A percentile compares a stretch with the other conserved stretches of the same genome.
These are phyloP conservation scores for Maniola jurtina DNA, from an alignment of 1,140 invertebrate genomes.

Conservation along the genomic window DNA sequence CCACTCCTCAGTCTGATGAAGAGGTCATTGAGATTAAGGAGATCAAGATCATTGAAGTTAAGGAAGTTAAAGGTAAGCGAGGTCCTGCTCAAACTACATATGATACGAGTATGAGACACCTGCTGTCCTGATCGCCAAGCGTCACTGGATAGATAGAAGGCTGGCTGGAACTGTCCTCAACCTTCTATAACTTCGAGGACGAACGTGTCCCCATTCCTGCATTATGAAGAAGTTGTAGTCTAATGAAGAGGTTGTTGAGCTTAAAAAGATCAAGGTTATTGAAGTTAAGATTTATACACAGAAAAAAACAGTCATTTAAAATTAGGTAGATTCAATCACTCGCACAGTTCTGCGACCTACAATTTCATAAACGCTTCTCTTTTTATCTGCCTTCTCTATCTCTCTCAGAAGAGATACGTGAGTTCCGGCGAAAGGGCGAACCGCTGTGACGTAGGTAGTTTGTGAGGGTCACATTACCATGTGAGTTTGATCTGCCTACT, in stretches of 20 bases:
- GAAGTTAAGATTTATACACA: not conserved
- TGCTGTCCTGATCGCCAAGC: constrained; percentile 45
- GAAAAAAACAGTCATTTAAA: no score
- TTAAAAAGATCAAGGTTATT: constrained; percentile 12
- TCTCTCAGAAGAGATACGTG: no score
- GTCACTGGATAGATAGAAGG: not conserved
- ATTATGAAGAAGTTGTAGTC: constrained; percentile 13
- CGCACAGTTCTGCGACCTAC: no score
- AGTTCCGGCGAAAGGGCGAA: no score
- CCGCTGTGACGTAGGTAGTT: no score
- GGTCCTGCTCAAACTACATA: constrained; percentile 43
- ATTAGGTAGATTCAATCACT: no score
- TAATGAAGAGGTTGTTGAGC: constrained; percentile 38
- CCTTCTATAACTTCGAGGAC: constrained; percentile 40
- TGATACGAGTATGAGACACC: constrained; percentile 58
- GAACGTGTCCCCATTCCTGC: constrained; percentile 44
- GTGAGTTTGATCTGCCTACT: no score
- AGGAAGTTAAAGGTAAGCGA: constrained; percentile 27
- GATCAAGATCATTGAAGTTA: constrained; percentile 12
- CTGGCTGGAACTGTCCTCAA: constrained; percentile 18
- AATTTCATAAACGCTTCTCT: no score
- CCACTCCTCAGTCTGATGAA: constrained; percentile 51
- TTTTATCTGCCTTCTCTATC: no score
- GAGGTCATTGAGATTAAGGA: constrained; percentile 14
- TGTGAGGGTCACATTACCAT: no score